Evolutionary conservation across 2,113 vertebrate species (phyloP).

Genomic region (Parus major): DNA sequence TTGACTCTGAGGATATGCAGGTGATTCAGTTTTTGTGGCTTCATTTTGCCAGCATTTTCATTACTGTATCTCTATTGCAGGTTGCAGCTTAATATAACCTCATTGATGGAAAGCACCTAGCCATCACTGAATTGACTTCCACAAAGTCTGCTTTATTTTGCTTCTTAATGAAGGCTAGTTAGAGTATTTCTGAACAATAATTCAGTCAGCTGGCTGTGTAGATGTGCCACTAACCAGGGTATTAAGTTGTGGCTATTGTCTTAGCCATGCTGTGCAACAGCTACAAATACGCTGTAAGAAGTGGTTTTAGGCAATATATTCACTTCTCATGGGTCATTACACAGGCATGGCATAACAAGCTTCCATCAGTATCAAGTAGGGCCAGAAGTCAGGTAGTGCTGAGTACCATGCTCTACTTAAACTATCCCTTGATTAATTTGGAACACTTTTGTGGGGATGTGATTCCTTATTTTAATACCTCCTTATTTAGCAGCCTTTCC

Average conservation of each 20-base stretch:
- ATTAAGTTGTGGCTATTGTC: background rate
- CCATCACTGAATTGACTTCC: background rate
- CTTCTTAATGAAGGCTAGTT: slow-evolving; percentile 8
- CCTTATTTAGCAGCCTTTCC: background rate
- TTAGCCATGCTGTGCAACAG: background rate
- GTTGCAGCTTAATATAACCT: background rate
- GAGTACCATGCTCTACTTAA: background rate
- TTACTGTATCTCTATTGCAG: background rate
- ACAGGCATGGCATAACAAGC: background rate
- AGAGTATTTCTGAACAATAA: background rate
- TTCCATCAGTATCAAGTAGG: background rate
- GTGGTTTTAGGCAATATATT: background rate
- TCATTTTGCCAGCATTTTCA: background rate
- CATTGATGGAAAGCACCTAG: background rate
- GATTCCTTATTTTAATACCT: background rate
- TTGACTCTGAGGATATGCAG: background rate
- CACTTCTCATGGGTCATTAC: background rate
- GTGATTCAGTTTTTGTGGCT: background rate
- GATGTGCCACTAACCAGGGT: background rate
- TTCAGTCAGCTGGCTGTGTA: background rate
- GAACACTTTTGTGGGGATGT: background rate
- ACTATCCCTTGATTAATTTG: background rate
- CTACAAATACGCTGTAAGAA: background rate
- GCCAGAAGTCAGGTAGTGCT: background rate
- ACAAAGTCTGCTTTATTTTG: background rate